phyloP scores from a whole-genome alignment of 2,113 vertebrate genomes.

The Pheucticus melanocephalus region DNA sequence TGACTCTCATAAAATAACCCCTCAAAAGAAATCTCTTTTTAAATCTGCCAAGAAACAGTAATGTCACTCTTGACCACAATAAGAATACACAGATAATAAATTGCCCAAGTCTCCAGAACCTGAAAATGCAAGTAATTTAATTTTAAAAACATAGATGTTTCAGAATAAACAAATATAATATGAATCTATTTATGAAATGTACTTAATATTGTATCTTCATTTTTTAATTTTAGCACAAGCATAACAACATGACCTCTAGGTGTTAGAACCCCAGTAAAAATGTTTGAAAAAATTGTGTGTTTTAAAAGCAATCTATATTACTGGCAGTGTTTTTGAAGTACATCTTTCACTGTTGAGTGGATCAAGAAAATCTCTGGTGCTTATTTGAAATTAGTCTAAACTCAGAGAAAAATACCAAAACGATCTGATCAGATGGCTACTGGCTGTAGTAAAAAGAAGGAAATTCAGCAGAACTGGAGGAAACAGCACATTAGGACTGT shows the following conservation, averaged over 20 bases:
- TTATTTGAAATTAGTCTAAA: not conserved
- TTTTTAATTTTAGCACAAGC: not conserved
- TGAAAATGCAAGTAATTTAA: not conserved
- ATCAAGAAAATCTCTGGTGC: not conserved
- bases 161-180: not conserved
- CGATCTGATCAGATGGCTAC: not conserved
- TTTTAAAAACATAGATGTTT: accelerated
- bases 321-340: not conserved
- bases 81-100: not conserved
- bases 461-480: not conserved
- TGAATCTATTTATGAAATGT: not conserved
- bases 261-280: not conserved
- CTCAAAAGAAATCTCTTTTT: not conserved
- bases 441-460: not conserved
- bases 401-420: not conserved
- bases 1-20: not conserved
- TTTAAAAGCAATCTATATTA: not conserved
- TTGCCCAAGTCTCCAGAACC: not conserved
- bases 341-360: not conserved
- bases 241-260: not conserved
- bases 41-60: not conserved
- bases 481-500: not conserved
- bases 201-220: not conserved
- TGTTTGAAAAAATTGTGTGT: not conserved
- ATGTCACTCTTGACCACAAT: not conserved